Percentiles rank a stretch among this genome's conserved stretches.
Conservation (phyloP, 2,888 invertebrate species). For the Platycnemis pennipes region DNA sequence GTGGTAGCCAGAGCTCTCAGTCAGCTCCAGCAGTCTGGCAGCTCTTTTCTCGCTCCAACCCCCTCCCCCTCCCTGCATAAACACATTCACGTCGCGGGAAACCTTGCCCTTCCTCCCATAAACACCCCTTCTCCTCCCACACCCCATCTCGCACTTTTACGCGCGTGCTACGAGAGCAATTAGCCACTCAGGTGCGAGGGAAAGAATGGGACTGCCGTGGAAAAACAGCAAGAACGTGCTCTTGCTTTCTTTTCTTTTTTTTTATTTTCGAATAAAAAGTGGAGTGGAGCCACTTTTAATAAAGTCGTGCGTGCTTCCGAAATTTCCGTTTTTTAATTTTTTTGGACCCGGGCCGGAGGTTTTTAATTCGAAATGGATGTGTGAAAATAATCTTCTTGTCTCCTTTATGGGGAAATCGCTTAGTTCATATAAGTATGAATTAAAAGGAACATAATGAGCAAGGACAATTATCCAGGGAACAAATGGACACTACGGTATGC, state of each 20-base stretch:
- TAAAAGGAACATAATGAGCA: no score
- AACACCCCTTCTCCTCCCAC: neutral
- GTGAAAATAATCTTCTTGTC: neutral
- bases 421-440: no score
- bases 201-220: neutral
- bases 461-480: no score
- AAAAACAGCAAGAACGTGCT: neutral
- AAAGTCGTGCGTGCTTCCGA: neutral
- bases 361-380: neutral
- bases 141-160: neutral
- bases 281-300: neutral
- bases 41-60: neutral
- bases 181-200: neutral
- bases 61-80: neutral
- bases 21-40: neutral
- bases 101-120: neutral
- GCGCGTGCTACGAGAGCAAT: conserved; percentile 10
- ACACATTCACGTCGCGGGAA: neutral
- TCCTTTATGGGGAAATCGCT: no score
- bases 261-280: neutral
- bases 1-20: neutral
- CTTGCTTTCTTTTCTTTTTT: neutral
- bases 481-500: no score
- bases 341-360: neutral
- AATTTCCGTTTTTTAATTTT: neutral